phyloP scores from a whole-genome alignment of 2,888 invertebrate species.

The Lysandra bellargus region DNA sequence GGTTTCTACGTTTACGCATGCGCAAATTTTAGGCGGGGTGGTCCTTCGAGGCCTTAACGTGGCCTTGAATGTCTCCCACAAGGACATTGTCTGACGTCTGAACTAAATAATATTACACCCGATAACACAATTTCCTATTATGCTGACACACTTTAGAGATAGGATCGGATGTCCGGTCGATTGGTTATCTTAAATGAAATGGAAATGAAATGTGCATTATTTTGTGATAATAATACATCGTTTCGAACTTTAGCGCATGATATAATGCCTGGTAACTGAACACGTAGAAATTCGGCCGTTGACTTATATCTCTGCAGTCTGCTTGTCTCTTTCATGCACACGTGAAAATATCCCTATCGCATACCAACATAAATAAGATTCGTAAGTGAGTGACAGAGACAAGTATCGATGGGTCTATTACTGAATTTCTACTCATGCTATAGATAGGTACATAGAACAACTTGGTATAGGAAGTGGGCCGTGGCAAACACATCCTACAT shows the following conservation, averaged over 20 bases:
- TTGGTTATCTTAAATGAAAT: neutral
- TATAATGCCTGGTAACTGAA: no score
- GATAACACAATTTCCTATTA: neutral
- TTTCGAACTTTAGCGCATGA: no score
- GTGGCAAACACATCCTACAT: no score
- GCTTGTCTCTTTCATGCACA: neutral
- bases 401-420: neutral
- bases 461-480: no score
- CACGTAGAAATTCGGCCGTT: neutral
- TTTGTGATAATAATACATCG: no score
- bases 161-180: neutral
- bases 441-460: no score
- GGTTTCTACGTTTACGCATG: slow-evolving; percentile 49
- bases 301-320: neutral
- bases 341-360: neutral
- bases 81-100: slow-evolving; percentile 20
- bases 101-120: slow-evolving; percentile 15
- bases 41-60: slow-evolving; percentile 51
- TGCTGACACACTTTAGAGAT: neutral
- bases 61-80: slow-evolving; percentile 54
- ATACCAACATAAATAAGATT: neutral
- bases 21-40: slow-evolving; percentile 49
- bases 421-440: neutral
- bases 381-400: neutral
- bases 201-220: neutral